Evolutionary conservation across 1,140 invertebrate genomes (phyloP), one percentile per base, ranked within the genome.

Genomic region (Neodiprion lecontei): DNA sequence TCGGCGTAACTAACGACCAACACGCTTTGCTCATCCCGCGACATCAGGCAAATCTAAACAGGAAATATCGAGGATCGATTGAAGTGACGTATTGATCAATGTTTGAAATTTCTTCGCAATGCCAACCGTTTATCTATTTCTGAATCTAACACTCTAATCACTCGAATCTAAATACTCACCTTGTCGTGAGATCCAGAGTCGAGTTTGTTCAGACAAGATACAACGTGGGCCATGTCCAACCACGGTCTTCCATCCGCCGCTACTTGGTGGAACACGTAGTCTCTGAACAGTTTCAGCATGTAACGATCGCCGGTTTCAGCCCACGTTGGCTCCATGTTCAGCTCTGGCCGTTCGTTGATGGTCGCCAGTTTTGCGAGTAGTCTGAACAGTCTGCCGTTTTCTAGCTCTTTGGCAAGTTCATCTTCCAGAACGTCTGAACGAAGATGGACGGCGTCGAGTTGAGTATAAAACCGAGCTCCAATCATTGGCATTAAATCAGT

Each of bases 401-500:
- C 97, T 74, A 99, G 91, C 88, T 99, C 98, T 86, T 96, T 96
- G 1, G 94, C 90, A 48, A 99, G 86, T 84, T 99, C 97, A 76
- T 96, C 94, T 80, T 99, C 97, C 67, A 98, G 89, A 17, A 95
- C 91, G 85, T 99, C 98, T 40, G 94, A 93, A 71, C 95, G 93
- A 65, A 95, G 89, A 82, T 98, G 96, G 9, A 96, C 91, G 5
- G 95, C 93, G 87, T 99, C 98, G 78, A 99, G 89, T 88, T 99
- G 97, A 5, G 95, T 96, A 85, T 99, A 99, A 88, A 99, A 99
- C 76, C 97, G 90, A 9, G 97, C 97, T 53, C 98, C 98, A 82
- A 99, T 99, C 96, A 99, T 99, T 10, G 98, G 98, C 98, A 99
- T 99, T 75, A 99, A 91, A 89, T 99, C 98, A 79, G 97, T 97